These are phyloP conservation scores for Ceratosolen solmsi DNA, from an alignment of 1,140 invertebrate species.

Conservation along the genomic window DNA sequence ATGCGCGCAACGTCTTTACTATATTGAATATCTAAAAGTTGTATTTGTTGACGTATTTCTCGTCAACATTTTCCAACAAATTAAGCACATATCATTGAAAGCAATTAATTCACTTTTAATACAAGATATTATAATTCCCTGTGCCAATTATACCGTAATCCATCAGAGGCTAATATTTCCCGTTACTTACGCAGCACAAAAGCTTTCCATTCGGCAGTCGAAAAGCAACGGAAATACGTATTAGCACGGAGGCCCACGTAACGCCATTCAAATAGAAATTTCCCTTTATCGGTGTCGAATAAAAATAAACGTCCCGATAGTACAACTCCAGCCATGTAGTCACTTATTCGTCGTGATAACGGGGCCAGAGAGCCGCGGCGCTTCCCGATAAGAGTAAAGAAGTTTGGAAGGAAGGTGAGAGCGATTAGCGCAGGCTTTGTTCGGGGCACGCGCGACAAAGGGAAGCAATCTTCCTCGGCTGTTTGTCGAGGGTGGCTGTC, in stretches of 20 bases:
- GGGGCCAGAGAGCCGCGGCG: neutral
- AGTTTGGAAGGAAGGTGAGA: neutral
- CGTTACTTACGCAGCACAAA: too few species aligned
- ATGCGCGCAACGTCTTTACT: too few species aligned
- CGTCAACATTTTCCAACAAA: too few species aligned
- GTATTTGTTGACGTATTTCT: neutral
- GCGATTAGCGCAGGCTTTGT: neutral
- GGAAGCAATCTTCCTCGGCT: neutral
- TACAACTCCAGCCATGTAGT: neutral
- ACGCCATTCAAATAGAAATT: neutral
- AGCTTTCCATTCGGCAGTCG: neutral
- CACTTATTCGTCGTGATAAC: neutral
- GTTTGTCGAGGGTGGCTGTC: neutral
- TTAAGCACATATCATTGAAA: too few species aligned
- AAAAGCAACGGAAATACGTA: neutral
- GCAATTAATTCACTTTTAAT: too few species aligned
- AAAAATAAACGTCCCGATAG: neutral
- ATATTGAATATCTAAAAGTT: too few species aligned
- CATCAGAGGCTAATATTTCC: too few species aligned
- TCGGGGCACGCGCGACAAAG: neutral
- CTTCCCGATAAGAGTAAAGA: neutral
- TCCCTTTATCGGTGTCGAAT: neutral
- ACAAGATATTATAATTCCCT: too few species aligned
- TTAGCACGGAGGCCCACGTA: neutral
- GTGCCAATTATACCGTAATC: too few species aligned